These are phyloP conservation scores for Lutjanus argentimaculatus DNA, from an alignment of 2,797 vertebrate genomes.

Conservation along the genomic window DNA sequence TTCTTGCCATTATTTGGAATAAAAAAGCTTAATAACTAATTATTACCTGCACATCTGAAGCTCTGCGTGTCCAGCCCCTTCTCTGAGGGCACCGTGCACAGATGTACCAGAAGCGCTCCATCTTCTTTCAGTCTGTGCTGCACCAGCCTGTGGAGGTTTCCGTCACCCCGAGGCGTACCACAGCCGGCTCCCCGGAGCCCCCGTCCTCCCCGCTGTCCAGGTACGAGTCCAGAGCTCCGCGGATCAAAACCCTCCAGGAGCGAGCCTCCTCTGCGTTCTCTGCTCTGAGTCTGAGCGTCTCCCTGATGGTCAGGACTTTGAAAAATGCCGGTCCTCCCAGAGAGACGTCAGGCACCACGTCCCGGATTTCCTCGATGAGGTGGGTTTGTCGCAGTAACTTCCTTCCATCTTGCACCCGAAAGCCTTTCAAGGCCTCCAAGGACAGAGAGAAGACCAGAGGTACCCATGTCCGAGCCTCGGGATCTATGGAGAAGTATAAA, in stretches of 20 bases:
- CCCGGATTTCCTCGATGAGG: conserved; percentile 89
- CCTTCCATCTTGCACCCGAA: conserved; percentile 83
- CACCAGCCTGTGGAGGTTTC: conserved; percentile 89
- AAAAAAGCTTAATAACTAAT: not conserved
- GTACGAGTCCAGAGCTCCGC: conserved; percentile 91
- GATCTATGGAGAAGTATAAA: conserved; percentile 86
- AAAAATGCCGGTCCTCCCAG: conserved; percentile 92
- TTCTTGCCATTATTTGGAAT: not conserved
- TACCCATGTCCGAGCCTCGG: conserved; percentile 86
- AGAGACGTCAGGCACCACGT: conserved; percentile 92
- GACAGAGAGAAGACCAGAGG: conserved; percentile 93
- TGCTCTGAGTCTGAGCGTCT: conserved; percentile 89
- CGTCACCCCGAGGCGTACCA: conserved; percentile 63
- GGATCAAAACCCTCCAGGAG: conserved; percentile 91
- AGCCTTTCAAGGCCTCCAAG: conserved; percentile 90
- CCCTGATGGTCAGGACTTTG: conserved; percentile 91
- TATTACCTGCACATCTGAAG: conserved; percentile 95
- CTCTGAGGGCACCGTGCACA: conserved; percentile 90
- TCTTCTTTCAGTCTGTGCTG: conserved; percentile 91
- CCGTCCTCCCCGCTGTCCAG: conserved; percentile 90
- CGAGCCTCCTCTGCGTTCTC: conserved; percentile 88
- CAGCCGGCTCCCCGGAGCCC: conserved; percentile 64
- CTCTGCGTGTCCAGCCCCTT: conserved; percentile 93
- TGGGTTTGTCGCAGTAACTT: conserved; percentile 88
- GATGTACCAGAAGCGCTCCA: conserved; percentile 87